Conservation (phyloP, 2,797 vertebrate genomes). For the Platyrinchus mystaceus region DNA sequence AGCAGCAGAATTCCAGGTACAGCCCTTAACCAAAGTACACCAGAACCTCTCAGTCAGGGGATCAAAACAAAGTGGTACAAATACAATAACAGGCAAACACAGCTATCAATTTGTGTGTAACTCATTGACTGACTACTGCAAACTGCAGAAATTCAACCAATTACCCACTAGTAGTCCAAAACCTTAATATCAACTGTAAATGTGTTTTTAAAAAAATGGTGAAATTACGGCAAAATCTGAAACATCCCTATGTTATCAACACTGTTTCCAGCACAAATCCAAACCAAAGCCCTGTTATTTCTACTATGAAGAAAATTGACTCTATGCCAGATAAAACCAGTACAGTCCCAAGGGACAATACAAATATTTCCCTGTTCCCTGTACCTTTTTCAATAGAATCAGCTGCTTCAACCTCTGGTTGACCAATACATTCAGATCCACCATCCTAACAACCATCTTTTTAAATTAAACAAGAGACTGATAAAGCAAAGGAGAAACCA, state of each 20-base stretch:
- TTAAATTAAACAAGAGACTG: background rate
- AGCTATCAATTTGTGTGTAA: background rate
- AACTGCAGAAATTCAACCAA: background rate
- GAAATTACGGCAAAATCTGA: background rate
- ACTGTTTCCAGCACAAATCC: background rate
- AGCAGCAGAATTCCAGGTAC: background rate
- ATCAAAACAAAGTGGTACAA: background rate
- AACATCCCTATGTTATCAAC: background rate
- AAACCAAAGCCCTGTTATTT: background rate
- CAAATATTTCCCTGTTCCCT: background rate
- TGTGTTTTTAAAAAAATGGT: background rate
- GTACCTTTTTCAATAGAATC: background rate
- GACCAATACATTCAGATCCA: background rate
- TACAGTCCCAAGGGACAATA: background rate
- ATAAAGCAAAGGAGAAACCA: rapidly evolving
- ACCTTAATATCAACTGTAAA: background rate
- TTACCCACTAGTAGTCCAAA: background rate
- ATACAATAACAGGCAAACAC: background rate
- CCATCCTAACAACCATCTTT: background rate
- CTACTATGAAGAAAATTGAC: background rate
- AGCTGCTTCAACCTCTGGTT: background rate
- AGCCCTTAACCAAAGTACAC: background rate
- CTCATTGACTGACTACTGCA: background rate
- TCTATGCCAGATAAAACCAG: background rate
- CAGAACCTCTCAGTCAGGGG: background rate